Conservation (phyloP, 2,797 vertebrate species). For the Selene dorsalis region DNA sequence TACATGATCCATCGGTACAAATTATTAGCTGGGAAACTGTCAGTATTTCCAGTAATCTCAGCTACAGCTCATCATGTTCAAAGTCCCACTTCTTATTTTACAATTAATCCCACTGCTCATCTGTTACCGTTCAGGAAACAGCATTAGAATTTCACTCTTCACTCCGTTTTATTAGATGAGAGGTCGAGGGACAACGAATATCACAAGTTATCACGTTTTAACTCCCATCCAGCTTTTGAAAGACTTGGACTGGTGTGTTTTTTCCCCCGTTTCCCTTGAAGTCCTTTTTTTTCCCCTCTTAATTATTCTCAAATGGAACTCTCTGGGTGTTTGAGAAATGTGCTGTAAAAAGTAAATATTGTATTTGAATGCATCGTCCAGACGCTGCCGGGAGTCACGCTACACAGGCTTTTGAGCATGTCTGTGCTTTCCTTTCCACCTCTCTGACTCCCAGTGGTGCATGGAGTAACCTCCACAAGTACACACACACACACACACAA, state of each 20-base stretch:
- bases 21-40: constrained; percentile 50
- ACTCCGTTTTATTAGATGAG: constrained; percentile 46
- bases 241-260: constrained; percentile 46
- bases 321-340: constrained; percentile 77
- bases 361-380: constrained; percentile 79
- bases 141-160: constrained; percentile 46
- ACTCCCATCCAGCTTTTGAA: constrained; percentile 46
- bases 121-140: constrained; percentile 61
- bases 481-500: constrained; percentile 28
- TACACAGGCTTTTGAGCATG: constrained; percentile 64
- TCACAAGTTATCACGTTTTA: constrained; percentile 61
- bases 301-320: constrained; percentile 78
- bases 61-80: constrained; percentile 49
- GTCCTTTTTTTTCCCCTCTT: constrained; percentile 56
- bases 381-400: constrained; percentile 76
- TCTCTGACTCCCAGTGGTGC: constrained; percentile 72
- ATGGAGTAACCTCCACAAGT: constrained; percentile 48
- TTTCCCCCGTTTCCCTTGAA: constrained; percentile 53
- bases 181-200: constrained; percentile 29
- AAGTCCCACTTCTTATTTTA: constrained; percentile 45
- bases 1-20: constrained; percentile 37
- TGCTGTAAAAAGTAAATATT: constrained; percentile 82
- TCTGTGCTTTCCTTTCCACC: constrained; percentile 78
- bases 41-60: constrained; percentile 68
- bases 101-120: constrained; percentile 62